Base-by-base conservation (phyloP, 2,888 invertebrate species). In the Pharmacophagus antenor region DNA sequence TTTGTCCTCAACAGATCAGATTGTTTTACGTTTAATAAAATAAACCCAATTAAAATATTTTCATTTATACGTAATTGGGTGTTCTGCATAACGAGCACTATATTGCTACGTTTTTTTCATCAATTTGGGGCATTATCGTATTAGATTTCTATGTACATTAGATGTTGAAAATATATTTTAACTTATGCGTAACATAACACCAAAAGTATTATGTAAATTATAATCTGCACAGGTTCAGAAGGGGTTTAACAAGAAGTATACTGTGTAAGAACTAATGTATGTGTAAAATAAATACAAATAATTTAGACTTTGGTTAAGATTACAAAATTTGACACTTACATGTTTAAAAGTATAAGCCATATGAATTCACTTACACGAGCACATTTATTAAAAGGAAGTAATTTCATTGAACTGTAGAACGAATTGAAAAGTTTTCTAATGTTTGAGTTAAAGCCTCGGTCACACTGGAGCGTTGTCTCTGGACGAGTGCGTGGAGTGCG, bases 401-500 rank as follows among this genome's bases (percentile, higher is more conserved):
- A 49, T 42, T n/a, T 22, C 62, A 58, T 59, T 49, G 49, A 62
- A 65, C 62, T 60, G 60, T 41, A 61, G 42, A 59, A 64, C 62
- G 56, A 60, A 59, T 65, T 50, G 56, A 60, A 59, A 60, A 49
- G 54, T 58, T 58, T 58, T 17, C 44, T 49, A 50, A 58, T 59
- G 47, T 62, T 59, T 31, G 41, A 54, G 51, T 41, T 67, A 67
- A 69, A 67, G 71, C 62, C 63, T 65, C 58, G 67, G 60, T 62
- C 69, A 71, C 70, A 73, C 71, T 75, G 62, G 68, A 62, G 41
- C 47, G 49, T 21, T 17, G 61, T 60, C 55, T 59, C 46, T 64
- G 52, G 58, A 52, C 66, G 69, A 67, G 61, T 52, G 77, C 73
- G 72, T 75, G 72, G 77, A 76, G 74, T 79, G 73, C 79, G 80